phyloP scores from a whole-genome alignment of 2,888 invertebrate genomes.

The Aleiodes leptofemur region DNA sequence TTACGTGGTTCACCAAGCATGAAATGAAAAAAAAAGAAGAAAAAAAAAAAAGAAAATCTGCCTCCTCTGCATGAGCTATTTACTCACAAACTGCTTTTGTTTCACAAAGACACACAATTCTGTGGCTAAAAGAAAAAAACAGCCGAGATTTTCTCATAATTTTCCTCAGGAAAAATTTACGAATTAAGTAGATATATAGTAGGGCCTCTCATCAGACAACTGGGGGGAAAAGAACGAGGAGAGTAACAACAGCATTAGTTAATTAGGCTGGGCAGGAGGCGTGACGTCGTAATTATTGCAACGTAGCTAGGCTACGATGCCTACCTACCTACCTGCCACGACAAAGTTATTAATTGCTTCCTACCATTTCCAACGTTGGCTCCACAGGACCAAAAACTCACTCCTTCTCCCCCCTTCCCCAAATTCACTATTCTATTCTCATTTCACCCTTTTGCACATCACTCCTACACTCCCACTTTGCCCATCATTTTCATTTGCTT shows the following conservation, averaged over 20 bases:
- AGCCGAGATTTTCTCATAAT: background rate
- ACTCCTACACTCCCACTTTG: slow-evolving; percentile 4
- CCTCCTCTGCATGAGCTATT: background rate
- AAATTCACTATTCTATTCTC: slow-evolving; percentile 36
- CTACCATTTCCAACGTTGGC: slow-evolving; percentile 66
- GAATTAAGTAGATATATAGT: slow-evolving; percentile 42
- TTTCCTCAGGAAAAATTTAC: slow-evolving; percentile 48
- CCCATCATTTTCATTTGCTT: slow-evolving; percentile 21
- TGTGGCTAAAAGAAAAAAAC: background rate
- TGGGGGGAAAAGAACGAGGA: slow-evolving; percentile 32
- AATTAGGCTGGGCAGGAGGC: slow-evolving; percentile 71
- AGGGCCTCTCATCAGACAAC: slow-evolving; percentile 24
- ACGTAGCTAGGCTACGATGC: slow-evolving; percentile 63
- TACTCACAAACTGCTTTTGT: background rate
- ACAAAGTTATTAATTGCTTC: slow-evolving; percentile 75
- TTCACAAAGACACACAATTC: too few species aligned
- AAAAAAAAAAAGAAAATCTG: too few species aligned
- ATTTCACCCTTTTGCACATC: slow-evolving; percentile 37
- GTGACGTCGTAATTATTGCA: slow-evolving; percentile 74
- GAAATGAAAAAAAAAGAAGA: slow-evolving; percentile 9
- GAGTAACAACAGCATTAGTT: slow-evolving; percentile 63
- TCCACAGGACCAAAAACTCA: slow-evolving; percentile 57
- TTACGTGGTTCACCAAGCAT: slow-evolving; percentile 15
- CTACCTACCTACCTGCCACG: slow-evolving; percentile 68
- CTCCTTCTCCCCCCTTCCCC: slow-evolving; percentile 43